Conservation (phyloP, 2,888 invertebrate genomes). For the Plagiodera versicolora region DNA sequence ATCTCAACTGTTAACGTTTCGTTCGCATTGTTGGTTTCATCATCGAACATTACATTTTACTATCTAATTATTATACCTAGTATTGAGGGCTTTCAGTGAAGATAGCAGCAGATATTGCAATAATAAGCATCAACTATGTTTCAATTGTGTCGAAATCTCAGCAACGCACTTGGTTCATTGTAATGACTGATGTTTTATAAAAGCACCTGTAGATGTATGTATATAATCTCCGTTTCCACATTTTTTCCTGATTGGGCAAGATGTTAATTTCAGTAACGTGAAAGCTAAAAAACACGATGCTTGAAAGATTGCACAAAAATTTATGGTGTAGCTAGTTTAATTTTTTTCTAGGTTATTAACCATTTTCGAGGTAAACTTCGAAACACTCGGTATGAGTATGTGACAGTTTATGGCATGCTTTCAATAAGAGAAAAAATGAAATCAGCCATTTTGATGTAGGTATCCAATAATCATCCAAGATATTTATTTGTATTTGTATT, state of each 20-base stretch:
- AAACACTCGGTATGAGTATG: too few relatives aligned
- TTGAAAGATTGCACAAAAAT: neutral
- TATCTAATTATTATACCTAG: neutral
- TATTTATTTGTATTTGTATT: too few relatives aligned
- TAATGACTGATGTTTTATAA: neutral
- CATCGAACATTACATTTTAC: neutral
- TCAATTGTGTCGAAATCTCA: neutral
- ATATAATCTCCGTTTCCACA: neutral
- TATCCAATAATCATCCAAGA: too few relatives aligned
- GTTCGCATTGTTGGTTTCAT: neutral
- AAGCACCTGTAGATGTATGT: neutral
- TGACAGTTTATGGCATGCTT: too few relatives aligned
- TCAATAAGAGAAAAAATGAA: too few relatives aligned
- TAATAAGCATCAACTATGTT: neutral
- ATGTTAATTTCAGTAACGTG: neutral
- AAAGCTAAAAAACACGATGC: neutral
- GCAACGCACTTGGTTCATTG: neutral
- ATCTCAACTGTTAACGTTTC: conserved; percentile 12
- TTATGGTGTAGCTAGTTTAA: too few relatives aligned
- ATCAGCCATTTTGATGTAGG: too few relatives aligned
- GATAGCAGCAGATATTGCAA: neutral
- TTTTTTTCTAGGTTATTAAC: too few relatives aligned
- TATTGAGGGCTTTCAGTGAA: neutral
- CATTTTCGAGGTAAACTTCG: too few relatives aligned
- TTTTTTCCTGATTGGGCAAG: neutral